Percentiles rank a stretch among this genome's conserved stretches.
These are phyloP conservation scores for Porites rus DNA, from an alignment of 92 coral and sea anemone species.

Conservation along the genomic window DNA sequence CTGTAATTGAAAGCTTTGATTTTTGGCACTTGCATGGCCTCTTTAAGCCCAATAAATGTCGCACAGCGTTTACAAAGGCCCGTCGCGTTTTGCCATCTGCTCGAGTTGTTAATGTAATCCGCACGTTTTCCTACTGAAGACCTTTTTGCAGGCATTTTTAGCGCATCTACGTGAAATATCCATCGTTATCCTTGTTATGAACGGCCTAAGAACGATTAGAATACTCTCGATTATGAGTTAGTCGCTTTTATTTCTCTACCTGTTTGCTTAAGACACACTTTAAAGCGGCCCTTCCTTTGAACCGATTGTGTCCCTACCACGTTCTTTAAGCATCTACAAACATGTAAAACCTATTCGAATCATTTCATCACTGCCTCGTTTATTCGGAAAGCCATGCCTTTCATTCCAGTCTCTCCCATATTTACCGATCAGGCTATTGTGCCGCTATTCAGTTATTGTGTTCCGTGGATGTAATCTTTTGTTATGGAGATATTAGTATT, in stretches of 20 bases:
- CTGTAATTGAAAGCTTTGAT: conserved; percentile 90
- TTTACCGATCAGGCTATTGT: conserved; percentile 80
- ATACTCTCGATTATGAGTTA: conserved; percentile 29
- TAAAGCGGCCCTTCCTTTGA: conserved; percentile 89
- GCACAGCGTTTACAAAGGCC: conserved; percentile 60
- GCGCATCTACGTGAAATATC: conserved; percentile 4
- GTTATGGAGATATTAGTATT: conserved; percentile 99
- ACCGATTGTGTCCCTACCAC: conserved; percentile 78
- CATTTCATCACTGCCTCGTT: conserved; percentile 88
- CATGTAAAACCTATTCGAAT: conserved; percentile 75
- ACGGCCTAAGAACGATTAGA: conserved; percentile 8
- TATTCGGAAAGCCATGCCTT: conserved; percentile 85
- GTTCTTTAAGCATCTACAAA: conserved; percentile 92
- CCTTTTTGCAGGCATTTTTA: conserved; percentile 19
- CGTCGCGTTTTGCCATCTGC: conserved; percentile 59
- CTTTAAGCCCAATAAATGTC: conserved; percentile 89
- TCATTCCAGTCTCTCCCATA: conserved; percentile 84
- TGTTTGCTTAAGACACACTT: conserved; percentile 61
- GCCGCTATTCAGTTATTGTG: conserved; percentile 97
- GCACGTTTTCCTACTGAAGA: not conserved
- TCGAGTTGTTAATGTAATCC: conserved; percentile 24
- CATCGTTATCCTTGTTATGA: not conserved
- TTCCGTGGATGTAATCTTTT: conserved; percentile 95
- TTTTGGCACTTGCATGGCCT: conserved; percentile 85
- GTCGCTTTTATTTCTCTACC: conserved; percentile 7